phyloP scores from a whole-genome alignment of 2,888 invertebrate species.

The Anorthoa munda region DNA sequence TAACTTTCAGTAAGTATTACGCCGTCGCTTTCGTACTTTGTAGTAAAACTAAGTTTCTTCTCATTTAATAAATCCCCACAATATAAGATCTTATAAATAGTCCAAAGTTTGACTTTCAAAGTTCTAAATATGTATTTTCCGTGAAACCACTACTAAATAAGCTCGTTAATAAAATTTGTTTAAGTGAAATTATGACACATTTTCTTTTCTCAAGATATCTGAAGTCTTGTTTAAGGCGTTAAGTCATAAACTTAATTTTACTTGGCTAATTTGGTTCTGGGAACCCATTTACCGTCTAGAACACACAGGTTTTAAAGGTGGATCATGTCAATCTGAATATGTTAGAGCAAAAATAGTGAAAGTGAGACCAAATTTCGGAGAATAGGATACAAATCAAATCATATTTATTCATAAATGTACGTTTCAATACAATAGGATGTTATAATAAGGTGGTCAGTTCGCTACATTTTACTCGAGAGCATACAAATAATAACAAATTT shows the following conservation, averaged over 20 bases:
- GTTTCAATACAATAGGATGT: too few species aligned
- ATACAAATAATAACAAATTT: too few species aligned
- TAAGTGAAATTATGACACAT: conserved; percentile 6
- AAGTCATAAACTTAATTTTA: conserved; percentile 7
- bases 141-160: neutral
- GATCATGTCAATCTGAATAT: too few species aligned
- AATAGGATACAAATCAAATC: too few species aligned
- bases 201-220: conserved; percentile 1
- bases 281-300: neutral
- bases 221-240: neutral
- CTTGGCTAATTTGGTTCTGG: neutral
- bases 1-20: neutral
- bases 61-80: neutral
- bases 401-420: too few species aligned
- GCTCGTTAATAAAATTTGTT: neutral
- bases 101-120: neutral
- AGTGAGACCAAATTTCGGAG: too few species aligned
- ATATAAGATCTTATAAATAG: neutral
- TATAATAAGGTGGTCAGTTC: too few species aligned
- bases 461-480: too few species aligned
- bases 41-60: neutral
- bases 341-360: too few species aligned
- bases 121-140: neutral
- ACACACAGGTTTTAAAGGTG: too few species aligned
- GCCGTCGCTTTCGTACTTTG: too few species aligned